A percentile compares a stretch with the other conserved stretches of the same genome.
These are phyloP conservation scores for Fundulus diaphanus DNA, from an alignment of 2,797 vertebrate species.

Conservation along the genomic window DNA sequence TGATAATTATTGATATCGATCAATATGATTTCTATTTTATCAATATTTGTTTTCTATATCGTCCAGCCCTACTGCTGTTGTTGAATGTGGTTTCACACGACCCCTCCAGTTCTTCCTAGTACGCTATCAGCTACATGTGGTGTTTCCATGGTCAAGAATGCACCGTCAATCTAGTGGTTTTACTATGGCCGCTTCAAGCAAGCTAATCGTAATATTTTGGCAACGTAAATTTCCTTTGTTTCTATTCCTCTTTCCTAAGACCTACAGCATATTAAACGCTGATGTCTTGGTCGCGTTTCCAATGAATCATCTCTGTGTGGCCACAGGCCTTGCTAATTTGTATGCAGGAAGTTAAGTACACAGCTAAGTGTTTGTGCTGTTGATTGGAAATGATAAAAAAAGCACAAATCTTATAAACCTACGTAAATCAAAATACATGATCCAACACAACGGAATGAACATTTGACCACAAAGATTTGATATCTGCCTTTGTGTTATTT, in stretches of 20 bases:
- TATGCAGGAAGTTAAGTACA: conserved; percentile 55
- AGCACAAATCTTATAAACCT: not conserved
- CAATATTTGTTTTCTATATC: no score
- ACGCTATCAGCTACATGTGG: not conserved
- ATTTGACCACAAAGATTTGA: not conserved
- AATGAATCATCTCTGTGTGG: not conserved
- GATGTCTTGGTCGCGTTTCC: not conserved
- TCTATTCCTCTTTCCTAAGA: not conserved
- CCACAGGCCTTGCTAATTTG: conserved; percentile 16
- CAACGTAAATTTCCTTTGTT: not conserved
- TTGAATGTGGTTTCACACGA: not conserved
- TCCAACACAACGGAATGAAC: not conserved
- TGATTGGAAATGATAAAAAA: conserved; percentile 25
- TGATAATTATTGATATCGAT: no score
- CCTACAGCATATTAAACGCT: not conserved
- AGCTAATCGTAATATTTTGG: not conserved
- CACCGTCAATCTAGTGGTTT: not conserved
- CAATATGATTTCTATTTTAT: no score
- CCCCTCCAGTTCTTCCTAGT: no score
- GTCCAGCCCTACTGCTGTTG: no score
- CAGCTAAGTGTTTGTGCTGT: conserved; percentile 26
- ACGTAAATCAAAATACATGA: not conserved
- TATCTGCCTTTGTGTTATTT: no score
- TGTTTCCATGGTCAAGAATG: not conserved
- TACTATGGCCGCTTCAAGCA: not conserved